phyloP scores from a whole-genome alignment of 2,113 vertebrate species.

The Amia ocellicauda region DNA sequence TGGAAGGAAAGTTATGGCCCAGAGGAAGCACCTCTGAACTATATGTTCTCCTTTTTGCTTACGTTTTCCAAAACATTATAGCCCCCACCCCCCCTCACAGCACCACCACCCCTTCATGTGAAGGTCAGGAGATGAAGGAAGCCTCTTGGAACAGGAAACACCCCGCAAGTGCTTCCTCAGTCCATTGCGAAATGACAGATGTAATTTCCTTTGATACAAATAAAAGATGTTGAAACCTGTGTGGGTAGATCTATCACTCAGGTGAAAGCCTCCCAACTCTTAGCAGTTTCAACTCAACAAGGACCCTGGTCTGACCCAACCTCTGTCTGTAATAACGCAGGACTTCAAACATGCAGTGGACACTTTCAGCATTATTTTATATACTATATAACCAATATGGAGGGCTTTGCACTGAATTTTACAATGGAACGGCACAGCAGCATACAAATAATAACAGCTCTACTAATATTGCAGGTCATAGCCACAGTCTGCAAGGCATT shows the following conservation, averaged over 20 bases:
- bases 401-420: background rate
- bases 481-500: background rate
- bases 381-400: background rate
- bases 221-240: background rate
- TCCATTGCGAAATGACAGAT: background rate
- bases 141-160: conserved; percentile 9
- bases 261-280: background rate
- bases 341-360: background rate
- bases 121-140: background rate
- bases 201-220: background rate
- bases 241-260: background rate
- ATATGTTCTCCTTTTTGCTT: background rate
- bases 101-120: background rate
- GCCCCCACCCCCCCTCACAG: background rate
- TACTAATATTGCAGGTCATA: background rate
- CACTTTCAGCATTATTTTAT: background rate
- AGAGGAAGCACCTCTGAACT: conserved; percentile 11
- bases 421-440: conserved; percentile 4
- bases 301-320: background rate
- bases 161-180: background rate
- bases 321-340: background rate
- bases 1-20: no score
- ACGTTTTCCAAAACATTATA: conserved; percentile 5
- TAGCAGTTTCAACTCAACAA: no score
- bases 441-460: background rate